These are phyloP conservation scores for Saxidomus purpurata DNA, from an alignment of 1,140 invertebrate species.

Conservation along the genomic window DNA sequence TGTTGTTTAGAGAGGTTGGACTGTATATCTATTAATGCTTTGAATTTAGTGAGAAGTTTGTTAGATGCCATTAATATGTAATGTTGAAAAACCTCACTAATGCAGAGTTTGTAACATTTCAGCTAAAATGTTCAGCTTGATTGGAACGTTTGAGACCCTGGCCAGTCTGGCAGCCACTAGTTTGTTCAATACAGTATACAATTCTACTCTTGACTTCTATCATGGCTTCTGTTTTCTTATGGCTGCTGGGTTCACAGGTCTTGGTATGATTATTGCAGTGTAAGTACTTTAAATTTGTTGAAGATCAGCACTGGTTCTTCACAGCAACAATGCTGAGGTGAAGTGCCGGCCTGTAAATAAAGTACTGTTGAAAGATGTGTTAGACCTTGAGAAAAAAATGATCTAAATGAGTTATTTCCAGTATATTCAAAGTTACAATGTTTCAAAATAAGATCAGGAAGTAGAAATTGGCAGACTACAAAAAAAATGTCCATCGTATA, in stretches of 20 bases:
- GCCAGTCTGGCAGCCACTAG: slow-evolving; percentile 41
- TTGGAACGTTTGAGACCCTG: slow-evolving; percentile 47
- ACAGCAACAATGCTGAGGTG: not conserved
- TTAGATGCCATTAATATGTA: too few species aligned
- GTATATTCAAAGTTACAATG: not conserved
- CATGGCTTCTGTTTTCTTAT: slow-evolving; percentile 62
- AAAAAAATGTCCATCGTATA: too few species aligned
- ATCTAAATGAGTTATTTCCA: not conserved
- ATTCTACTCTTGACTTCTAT: slow-evolving; percentile 55
- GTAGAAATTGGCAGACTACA: too few species aligned
- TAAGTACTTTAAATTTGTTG: not conserved
- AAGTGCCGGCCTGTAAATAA: not conserved
- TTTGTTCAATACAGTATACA: slow-evolving; percentile 59
- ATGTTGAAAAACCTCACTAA: too few species aligned
- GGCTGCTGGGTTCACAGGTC: slow-evolving; percentile 22
- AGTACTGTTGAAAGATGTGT: not conserved
- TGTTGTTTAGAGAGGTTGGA: too few species aligned
- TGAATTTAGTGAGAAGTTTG: too few species aligned
- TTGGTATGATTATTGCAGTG: slow-evolving; percentile 19
- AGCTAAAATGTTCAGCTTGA: slow-evolving; percentile 63
- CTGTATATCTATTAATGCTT: too few species aligned
- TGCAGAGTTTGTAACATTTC: too few species aligned
- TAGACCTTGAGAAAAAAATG: not conserved
- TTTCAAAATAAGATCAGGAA: too few species aligned
- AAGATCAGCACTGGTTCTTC: not conserved